phyloP scores from a whole-genome alignment of 2,113 vertebrate genomes.

The Oncorhynchus tshawytscha region DNA sequence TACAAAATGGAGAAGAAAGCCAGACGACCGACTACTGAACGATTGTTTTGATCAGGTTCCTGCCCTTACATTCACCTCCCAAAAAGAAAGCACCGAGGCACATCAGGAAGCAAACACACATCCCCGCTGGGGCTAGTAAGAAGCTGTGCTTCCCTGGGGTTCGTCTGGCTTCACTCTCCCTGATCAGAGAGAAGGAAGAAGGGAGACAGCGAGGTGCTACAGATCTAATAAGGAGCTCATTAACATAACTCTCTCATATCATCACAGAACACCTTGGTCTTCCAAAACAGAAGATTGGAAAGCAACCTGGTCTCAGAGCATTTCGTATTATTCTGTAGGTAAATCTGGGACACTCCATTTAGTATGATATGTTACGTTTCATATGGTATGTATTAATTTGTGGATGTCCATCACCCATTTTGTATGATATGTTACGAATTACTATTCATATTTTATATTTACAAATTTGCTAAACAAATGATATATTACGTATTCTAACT shows the following conservation, averaged over 20 bases:
- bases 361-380: no score
- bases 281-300: no score
- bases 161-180: background rate
- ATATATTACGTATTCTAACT: no score
- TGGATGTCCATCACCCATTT: no score
- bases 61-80: background rate
- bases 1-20: background rate
- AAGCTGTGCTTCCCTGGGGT: slow-evolving; percentile 1
- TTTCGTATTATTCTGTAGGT: no score
- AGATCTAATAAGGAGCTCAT: slow-evolving; percentile 35
- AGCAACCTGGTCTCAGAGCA: no score
- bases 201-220: background rate
- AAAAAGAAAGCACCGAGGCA: background rate
- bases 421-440: no score
- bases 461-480: no score
- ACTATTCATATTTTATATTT: no score
- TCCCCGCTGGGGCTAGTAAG: background rate
- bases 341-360: no score
- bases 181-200: background rate
- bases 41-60: background rate
- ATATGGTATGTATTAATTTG: no score
- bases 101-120: slow-evolving; percentile 8
- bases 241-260: slow-evolving; percentile 32
- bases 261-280: slow-evolving; percentile 27
- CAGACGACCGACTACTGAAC: background rate